Evolutionary conservation across 2,888 invertebrate species (phyloP).

Genomic region (Plebejus anna): DNA sequence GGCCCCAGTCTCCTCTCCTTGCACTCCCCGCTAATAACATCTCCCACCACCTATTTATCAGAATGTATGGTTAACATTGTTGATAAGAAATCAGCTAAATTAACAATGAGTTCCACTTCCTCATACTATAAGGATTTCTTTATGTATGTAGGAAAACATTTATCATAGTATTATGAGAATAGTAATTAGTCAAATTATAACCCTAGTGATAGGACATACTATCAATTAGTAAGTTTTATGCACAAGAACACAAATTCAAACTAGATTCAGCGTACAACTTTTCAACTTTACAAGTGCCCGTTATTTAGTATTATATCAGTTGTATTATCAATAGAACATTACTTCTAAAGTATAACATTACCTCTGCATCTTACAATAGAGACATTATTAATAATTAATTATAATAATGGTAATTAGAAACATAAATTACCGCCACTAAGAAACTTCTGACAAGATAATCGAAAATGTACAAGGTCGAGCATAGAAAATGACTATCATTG

Average conservation of each 20-base stretch:
- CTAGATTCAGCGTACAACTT: no score
- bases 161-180: no score
- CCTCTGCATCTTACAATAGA: neutral
- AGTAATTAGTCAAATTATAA: no score
- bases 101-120: no score
- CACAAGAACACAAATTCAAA: no score
- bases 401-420: neutral
- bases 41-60: constrained; percentile 84
- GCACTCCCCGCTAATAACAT: constrained; percentile 93
- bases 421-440: neutral
- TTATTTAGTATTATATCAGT: no score
- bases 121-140: no score
- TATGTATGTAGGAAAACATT: no score
- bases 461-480: constrained; percentile 10
- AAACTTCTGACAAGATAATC: constrained; percentile 18
- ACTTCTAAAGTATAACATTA: neutral
- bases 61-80: neutral
- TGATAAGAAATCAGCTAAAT: neutral
- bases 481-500: constrained; percentile 22
- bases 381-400: constrained; percentile 9
- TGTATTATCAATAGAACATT: neutral
- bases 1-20: constrained; percentile 93
- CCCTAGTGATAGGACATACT: no score
- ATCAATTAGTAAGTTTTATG: no score
- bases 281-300: no score